Percentiles rank a stretch among this genome's conserved stretches.
These are phyloP conservation scores for Halcyon malimbica DNA, from an alignment of 2,113 vertebrate species.

Conservation along the genomic window DNA sequence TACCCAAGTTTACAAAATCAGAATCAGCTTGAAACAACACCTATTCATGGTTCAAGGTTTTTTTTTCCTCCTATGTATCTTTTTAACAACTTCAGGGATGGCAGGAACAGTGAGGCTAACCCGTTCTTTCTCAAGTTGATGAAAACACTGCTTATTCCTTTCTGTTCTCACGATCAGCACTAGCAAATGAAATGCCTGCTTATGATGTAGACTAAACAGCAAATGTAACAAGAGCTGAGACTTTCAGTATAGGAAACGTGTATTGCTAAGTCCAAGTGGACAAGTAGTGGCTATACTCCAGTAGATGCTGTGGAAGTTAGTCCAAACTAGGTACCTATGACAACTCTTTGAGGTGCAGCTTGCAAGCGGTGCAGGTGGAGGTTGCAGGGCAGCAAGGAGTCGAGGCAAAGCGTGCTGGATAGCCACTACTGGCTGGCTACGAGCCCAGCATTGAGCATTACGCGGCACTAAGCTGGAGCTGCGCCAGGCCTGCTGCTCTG, in stretches of 20 bases:
- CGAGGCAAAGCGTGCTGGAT: neutral
- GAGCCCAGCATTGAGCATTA: accelerated
- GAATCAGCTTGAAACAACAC: neutral
- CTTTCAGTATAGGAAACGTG: neutral
- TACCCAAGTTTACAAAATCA: neutral
- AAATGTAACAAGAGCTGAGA: neutral
- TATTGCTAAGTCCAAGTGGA: neutral
- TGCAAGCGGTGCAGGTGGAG: neutral
- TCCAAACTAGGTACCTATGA: neutral
- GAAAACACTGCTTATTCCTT: neutral
- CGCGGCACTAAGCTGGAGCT: accelerated
- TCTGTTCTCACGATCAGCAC: neutral
- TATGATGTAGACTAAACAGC: neutral
- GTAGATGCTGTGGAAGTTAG: neutral
- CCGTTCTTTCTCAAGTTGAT: neutral
- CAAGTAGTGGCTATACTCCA: neutral
- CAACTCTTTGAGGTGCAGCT: neutral
- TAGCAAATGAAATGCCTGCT: neutral
- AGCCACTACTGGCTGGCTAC: neutral
- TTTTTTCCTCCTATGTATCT: neutral
- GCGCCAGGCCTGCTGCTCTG: neutral
- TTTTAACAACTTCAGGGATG: neutral
- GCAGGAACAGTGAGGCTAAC: neutral
- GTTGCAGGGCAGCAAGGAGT: neutral
- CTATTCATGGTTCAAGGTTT: neutral